Evolutionary conservation across 2,113 vertebrate species (phyloP), one percentile per base, ranked within the genome.

Genomic region (Cavia aperea): DNA sequence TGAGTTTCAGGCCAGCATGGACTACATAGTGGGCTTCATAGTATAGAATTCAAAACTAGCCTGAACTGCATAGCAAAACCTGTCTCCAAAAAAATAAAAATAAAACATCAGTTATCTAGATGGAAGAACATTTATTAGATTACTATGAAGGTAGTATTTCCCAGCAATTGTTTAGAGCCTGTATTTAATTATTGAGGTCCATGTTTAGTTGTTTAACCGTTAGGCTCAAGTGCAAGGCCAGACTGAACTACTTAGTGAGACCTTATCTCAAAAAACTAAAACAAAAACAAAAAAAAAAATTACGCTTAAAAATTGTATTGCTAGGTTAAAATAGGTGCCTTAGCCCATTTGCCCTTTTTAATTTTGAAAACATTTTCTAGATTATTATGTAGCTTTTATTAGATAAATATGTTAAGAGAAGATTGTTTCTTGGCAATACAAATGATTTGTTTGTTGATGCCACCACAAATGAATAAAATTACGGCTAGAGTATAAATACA

Each of bases 381-480:
- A 6, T 62, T 90, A n/a, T 86, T 83, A 68, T 81, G 7, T 24
- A 63, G 51, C 4, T 83, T 95, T 92, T 93, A 51, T 24, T 82
- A 88, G 43, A 81, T 87, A 86, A 65, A 60, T 86, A 63, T 46
- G 19, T 65, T 82, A 84, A 91, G 46, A 90, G 36, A 93, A 90
- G 43, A 72, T 62, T 54, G 78, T 14, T 92, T 78, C 24, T 94
- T 88, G n/a, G 39, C 91, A 77, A 81, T 43, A 86, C 65, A 88
- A 86, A 75, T 89, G 24, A 62, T 15, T 60, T 90, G 60, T 24
- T 79, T 94, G 62, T 46, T 54, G 86, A 49, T 87, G 58, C 49
- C 46, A 65, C 65, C 91, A 5, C 79, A 85, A 81, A 75, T 88
- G 63, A 89, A n/a, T 54, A 18, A 84, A 60, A 8, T 58, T 7